Base-by-base conservation (phyloP, 2,888 invertebrate genomes). In the Melinaea menophilus region DNA sequence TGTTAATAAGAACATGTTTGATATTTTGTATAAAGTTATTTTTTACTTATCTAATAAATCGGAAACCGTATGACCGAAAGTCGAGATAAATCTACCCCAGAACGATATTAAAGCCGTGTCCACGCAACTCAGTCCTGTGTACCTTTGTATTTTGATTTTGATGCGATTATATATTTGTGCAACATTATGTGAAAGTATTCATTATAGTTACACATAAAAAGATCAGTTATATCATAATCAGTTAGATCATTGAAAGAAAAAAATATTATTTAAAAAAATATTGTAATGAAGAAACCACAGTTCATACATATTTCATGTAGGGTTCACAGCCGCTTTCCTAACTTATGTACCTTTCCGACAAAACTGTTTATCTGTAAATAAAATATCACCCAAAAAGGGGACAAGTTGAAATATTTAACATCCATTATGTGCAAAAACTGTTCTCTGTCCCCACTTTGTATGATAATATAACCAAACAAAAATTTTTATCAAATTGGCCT, bases 381-480 rank as follows among this genome's bases (percentile, higher is more conserved):
- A 70, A 58, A 66, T 65, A 70, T 68, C 55, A 67, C 58, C 59
- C 47, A 45, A 55, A 69, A 63, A 68, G 67, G 59, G 66, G 71
- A 68, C 69, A 61, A 68, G 69, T 70, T 74, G 67, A 71, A 71
- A 72, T 74, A 72, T 74, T 73, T 72, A 73, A 68, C 67, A 67
- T 61, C 69, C 66, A 71, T 72, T 72, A 72, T 68, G 69, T 65
- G 58, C 70, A 64, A 72, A 72, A 72, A 70, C 69, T 69, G 67
- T 61, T 55, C 66, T 58, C 63, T 58, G 59, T 64, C 68, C 22
- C 22, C 22, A 22, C 22, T 22, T 22, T 22, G 22, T 22, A 22
- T 22, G 22, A 22, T 22, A 22, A 22, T 22, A 22, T 22, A 22
- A 22, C 22, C 22, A 22, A 22, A 22, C 22, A 22, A 22, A 22